Evolutionary conservation across 2,113 vertebrate species (phyloP).

Genomic region (Ranitomeya imitator): DNA sequence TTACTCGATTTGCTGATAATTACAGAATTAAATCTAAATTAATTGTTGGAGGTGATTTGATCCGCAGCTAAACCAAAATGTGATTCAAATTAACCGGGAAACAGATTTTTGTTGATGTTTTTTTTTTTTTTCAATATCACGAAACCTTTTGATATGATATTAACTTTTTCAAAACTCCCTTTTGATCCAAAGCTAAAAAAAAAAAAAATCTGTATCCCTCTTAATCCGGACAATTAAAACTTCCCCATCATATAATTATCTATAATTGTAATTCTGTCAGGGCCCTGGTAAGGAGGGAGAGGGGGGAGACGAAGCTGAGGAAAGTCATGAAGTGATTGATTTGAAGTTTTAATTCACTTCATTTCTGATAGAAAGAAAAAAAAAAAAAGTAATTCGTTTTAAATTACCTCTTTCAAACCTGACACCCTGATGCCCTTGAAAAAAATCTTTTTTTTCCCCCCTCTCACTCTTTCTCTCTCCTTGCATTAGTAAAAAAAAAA

Average conservation of each 20-base stretch:
- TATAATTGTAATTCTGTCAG: constrained; percentile 99
- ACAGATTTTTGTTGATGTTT: constrained; percentile 86
- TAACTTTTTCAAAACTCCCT: constrained; percentile 87
- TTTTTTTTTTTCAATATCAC: constrained; percentile 71
- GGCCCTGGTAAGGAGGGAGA: constrained; percentile 67
- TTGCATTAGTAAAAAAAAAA: constrained; percentile 79
- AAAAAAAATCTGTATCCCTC: constrained; percentile 84
- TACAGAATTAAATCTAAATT: constrained; percentile 99
- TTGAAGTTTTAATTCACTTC: constrained; percentile 99
- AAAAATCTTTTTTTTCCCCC: constrained; percentile 83
- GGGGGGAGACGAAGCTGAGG: constrained; percentile 50
- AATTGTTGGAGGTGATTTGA: constrained; percentile 99
- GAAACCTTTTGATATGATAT: constrained; percentile 89
- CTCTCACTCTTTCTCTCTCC: neutral
- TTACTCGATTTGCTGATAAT: constrained; percentile 99
- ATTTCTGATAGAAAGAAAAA: constrained; percentile 94
- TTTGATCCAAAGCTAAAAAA: constrained; percentile 84
- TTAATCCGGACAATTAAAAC: constrained; percentile 99
- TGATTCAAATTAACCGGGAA: constrained; percentile 93
- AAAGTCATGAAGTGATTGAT: constrained; percentile 96
- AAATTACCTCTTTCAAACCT: constrained; percentile 99
- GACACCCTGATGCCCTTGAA: constrained; percentile 99
- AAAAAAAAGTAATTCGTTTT: constrained; percentile 91
- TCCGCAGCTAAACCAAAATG: constrained; percentile 91
- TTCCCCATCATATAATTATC: constrained; percentile 99